These are phyloP conservation scores for Poecilobothrus nobilitatus DNA, from an alignment of 2,888 invertebrate genomes.

Conservation along the genomic window DNA sequence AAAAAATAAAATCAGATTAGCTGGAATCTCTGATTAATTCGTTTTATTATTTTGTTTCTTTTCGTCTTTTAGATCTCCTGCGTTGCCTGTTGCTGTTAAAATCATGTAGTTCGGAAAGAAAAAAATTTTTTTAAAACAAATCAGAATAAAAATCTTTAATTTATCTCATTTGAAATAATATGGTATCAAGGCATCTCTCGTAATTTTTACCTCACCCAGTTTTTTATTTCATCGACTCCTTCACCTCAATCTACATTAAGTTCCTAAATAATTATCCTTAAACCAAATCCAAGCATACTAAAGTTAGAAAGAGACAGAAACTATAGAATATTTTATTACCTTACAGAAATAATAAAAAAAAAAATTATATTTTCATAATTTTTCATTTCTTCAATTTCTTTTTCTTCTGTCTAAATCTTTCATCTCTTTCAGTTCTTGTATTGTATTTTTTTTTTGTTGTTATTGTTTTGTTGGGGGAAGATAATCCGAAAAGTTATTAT, in stretches of 20 bases:
- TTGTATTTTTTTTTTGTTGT: background rate
- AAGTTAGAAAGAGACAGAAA: background rate
- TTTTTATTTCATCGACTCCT: background rate
- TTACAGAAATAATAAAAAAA: background rate
- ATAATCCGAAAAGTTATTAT: background rate
- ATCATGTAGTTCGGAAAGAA: too few relatives aligned
- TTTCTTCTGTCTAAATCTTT: background rate
- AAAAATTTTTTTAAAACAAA: too few relatives aligned
- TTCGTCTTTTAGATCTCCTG: background rate
- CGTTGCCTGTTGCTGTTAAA: background rate
- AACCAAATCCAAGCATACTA: too few relatives aligned
- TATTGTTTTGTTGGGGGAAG: background rate
- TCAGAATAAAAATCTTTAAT: too few relatives aligned
- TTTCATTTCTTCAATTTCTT: background rate
- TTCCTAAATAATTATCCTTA: too few relatives aligned
- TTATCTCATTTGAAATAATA: background rate
- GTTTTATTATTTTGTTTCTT: background rate
- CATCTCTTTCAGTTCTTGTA: background rate
- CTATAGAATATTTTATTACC: background rate
- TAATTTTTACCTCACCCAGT: background rate
- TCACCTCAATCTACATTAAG: too few relatives aligned
- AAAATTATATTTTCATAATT: too few relatives aligned
- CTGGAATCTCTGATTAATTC: too few relatives aligned
- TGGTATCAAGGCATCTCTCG: too few relatives aligned
- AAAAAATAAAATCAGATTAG: too few relatives aligned